phyloP scores from a whole-genome alignment of 1,140 invertebrate species.

The Uloborus diversus region DNA sequence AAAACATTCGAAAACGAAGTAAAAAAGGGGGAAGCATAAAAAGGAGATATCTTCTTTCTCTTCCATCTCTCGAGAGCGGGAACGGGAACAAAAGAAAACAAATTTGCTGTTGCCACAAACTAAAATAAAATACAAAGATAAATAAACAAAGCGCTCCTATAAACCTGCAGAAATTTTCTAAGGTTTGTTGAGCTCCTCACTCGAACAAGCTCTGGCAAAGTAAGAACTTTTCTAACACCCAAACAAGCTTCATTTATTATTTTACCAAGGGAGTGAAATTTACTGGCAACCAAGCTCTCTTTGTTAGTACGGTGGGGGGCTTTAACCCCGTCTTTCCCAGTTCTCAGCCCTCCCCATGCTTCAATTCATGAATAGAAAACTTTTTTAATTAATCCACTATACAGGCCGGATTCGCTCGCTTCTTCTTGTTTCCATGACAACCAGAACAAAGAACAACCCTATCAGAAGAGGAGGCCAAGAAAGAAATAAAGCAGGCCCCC shows the following conservation, averaged over 20 bases:
- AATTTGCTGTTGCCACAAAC: constrained; percentile 54
- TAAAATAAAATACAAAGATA: constrained; percentile 54
- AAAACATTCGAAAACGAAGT: neutral
- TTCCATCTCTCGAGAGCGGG: constrained; percentile 3
- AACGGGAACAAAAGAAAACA: constrained; percentile 53
- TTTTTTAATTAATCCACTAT: constrained; percentile 57
- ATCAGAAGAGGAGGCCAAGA: neutral
- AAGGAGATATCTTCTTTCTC: neutral
- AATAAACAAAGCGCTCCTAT: constrained; percentile 47
- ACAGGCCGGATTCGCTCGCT: constrained; percentile 27
- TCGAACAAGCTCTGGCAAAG: neutral
- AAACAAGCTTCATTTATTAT: constrained; percentile 57
- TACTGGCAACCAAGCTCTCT: constrained; percentile 8
- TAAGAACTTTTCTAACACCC: constrained; percentile 47
- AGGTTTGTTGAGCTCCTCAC: too few species aligned
- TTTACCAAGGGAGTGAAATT: constrained; percentile 39
- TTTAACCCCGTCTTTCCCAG: constrained; percentile 31
- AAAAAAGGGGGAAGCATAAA: neutral
- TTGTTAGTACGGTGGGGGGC: constrained; percentile 28
- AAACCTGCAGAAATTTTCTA: constrained; percentile 42
- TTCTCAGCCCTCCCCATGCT: neutral
- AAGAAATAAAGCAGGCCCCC: constrained; percentile 11
- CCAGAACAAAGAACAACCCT: constrained; percentile 42
- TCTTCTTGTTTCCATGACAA: constrained; percentile 28
- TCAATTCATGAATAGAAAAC: constrained; percentile 52